A percentile compares a stretch with the other conserved stretches of the same genome.
Conservation (phyloP, 2,888 invertebrate genomes). For the Glyphotaelius pellucidus region DNA sequence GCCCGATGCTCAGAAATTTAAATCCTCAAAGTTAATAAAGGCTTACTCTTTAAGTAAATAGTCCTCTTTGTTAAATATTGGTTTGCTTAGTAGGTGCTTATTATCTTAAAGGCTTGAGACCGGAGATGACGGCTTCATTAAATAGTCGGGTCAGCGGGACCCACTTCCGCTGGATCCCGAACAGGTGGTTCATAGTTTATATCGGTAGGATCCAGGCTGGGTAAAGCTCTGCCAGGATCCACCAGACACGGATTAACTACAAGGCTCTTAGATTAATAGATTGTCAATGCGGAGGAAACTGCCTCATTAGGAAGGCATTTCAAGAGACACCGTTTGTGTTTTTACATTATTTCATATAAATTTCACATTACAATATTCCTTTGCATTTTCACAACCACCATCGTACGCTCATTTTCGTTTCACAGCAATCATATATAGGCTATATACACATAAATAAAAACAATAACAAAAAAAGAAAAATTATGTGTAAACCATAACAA, state of each 20-base stretch:
- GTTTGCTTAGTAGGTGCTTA: slow-evolving; percentile 45
- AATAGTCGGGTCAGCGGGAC: slow-evolving; percentile 38
- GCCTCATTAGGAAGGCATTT: background rate
- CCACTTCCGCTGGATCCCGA: slow-evolving; percentile 25
- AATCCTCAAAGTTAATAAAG: slow-evolving; percentile 48
- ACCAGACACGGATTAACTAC: background rate
- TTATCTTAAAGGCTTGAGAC: slow-evolving; percentile 26
- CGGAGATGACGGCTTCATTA: slow-evolving; percentile 51
- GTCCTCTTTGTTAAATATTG: slow-evolving; percentile 47
- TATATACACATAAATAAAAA: too few relatives aligned
- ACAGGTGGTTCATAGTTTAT: slow-evolving; percentile 39
- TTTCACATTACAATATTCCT: too few relatives aligned
- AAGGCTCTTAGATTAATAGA: background rate
- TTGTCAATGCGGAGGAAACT: background rate
- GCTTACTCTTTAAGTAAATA: slow-evolving; percentile 49
- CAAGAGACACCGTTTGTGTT: background rate
- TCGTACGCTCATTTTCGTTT: too few relatives aligned
- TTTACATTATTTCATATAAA: too few relatives aligned
- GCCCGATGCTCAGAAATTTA: slow-evolving; percentile 31
- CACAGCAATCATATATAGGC: too few relatives aligned
- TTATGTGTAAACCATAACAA: too few relatives aligned
- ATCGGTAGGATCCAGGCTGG: background rate
- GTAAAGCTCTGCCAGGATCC: background rate
- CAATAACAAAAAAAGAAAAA: too few relatives aligned
- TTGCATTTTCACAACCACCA: too few relatives aligned